Conservation (phyloP, 1,140 invertebrate species). For the Chironomus tepperi region DNA sequence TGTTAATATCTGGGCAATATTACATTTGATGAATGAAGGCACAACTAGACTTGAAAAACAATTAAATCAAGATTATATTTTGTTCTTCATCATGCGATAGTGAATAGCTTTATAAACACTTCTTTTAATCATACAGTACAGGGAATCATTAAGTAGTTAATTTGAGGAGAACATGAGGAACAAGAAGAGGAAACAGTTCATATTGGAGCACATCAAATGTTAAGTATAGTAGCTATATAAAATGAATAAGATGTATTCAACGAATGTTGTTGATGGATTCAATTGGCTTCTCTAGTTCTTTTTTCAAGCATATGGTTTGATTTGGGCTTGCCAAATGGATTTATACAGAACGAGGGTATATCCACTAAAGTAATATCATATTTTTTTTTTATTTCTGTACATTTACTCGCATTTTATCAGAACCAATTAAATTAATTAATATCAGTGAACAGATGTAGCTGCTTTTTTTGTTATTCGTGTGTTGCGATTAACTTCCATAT, state of each 20-base stretch:
- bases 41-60: too few relatives aligned
- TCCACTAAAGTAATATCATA: neutral
- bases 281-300: neutral
- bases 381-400: too few relatives aligned
- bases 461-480: too few relatives aligned
- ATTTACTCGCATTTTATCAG: neutral
- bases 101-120: conserved; percentile 2
- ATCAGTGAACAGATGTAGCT: neutral
- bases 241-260: neutral
- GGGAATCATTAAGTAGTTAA: neutral
- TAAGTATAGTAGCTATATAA: too few relatives aligned
- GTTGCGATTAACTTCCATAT: too few relatives aligned
- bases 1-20: neutral
- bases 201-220: neutral
- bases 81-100: neutral
- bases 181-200: neutral
- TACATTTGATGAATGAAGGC: too few relatives aligned
- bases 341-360: too few relatives aligned
- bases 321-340: neutral
- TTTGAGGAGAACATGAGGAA: neutral
- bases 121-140: neutral
- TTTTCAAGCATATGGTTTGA: conserved; percentile 4
- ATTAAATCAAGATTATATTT: too few relatives aligned
- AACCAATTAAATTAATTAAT: conserved; percentile 4
- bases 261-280: conserved; percentile 6